Percentiles rank a stretch among this genome's conserved stretches.
These are phyloP conservation scores for Ophiodon elongatus DNA, from an alignment of 2,113 vertebrate genomes.

Conservation along the genomic window DNA sequence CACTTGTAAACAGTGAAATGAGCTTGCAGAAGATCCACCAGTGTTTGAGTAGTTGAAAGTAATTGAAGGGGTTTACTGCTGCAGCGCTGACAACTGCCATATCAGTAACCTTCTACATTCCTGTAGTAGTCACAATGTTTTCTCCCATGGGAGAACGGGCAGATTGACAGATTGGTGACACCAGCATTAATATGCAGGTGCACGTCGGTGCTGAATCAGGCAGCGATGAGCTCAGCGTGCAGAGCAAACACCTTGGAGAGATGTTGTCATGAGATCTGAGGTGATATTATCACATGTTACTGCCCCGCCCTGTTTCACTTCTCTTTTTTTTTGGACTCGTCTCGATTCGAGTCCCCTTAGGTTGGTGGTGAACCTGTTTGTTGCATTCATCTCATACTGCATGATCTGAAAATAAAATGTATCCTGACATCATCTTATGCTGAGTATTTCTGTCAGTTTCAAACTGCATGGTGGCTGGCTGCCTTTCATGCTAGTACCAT, in stretches of 20 bases:
- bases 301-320: constrained; percentile 42
- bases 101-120: constrained; percentile 52
- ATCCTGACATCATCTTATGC: constrained; percentile 60
- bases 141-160: constrained; percentile 49
- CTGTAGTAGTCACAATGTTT: constrained; percentile 45
- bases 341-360: constrained; percentile 58
- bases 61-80: constrained; percentile 42
- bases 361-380: constrained; percentile 83
- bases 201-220: constrained; percentile 70
- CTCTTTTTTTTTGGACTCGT: constrained; percentile 45
- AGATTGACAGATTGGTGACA: constrained; percentile 82
- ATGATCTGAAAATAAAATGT: constrained; percentile 72
- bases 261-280: constrained; percentile 76
- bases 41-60: constrained; percentile 23
- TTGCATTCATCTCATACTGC: constrained; percentile 88
- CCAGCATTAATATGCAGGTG: constrained; percentile 72
- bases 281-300: constrained; percentile 55
- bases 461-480: constrained; percentile 74
- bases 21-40: constrained; percentile 39
- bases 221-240: constrained; percentile 65
- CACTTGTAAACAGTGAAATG: constrained; percentile 18
- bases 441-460: constrained; percentile 71
- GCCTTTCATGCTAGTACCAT: constrained; percentile 57
- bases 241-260: constrained; percentile 71
- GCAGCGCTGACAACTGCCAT: constrained; percentile 48